Evolutionary conservation across 2,888 invertebrate species (phyloP).

Genomic region (Augiades crinisus): DNA sequence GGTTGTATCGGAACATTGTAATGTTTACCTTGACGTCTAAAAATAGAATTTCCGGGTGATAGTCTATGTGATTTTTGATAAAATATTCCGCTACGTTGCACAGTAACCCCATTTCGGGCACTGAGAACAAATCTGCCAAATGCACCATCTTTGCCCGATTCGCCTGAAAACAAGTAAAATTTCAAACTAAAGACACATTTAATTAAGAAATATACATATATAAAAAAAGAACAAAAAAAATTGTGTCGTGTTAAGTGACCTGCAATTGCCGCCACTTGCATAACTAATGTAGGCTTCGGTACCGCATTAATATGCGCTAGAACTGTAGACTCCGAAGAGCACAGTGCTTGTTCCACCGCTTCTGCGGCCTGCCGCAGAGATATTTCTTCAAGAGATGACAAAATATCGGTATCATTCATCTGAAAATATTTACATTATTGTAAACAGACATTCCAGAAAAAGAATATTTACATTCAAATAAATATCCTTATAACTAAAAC

Average conservation of each 20-base stretch:
- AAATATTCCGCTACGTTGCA: slow-evolving; percentile 98
- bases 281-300: not conserved
- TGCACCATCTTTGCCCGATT: slow-evolving; percentile 92
- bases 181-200: not conserved
- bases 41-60: slow-evolving; percentile 97
- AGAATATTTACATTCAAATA: too few species aligned
- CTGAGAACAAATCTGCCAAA: slow-evolving; percentile 96
- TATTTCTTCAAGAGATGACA: not conserved
- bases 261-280: slow-evolving; percentile 4
- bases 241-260: slow-evolving; percentile 6
- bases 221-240: too few species aligned
- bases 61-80: slow-evolving; percentile 92
- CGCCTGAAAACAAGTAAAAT: slow-evolving; percentile 59
- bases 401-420: not conserved
- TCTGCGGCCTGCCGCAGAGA: not conserved
- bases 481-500: not conserved
- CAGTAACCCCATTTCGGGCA: slow-evolving; percentile 96
- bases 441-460: too few species aligned
- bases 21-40: slow-evolving; percentile 91
- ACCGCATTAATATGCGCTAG: not conserved
- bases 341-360: slow-evolving; percentile 6
- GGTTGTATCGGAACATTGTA: not conserved
- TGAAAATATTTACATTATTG: not conserved
- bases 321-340: not conserved
- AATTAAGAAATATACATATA: too few species aligned